phyloP scores from a whole-genome alignment of 1,140 invertebrate genomes.

The Sinonovacula constricta region DNA sequence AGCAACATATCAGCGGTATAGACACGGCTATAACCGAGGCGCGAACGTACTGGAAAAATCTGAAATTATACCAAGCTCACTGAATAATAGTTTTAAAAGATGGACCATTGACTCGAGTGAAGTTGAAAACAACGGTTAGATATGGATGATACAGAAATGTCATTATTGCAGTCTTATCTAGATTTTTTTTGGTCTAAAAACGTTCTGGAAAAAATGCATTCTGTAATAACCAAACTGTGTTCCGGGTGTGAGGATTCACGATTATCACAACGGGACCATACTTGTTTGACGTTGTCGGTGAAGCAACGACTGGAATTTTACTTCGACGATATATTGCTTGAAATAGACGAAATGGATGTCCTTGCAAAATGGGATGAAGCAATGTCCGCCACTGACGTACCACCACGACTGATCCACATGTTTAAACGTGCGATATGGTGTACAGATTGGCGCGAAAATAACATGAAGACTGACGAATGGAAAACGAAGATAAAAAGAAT shows the following conservation, averaged over 20 bases:
- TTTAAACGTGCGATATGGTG: constrained; percentile 20
- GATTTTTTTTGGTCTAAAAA: not conserved
- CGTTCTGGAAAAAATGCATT: not conserved
- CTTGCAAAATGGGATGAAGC: constrained; percentile 29
- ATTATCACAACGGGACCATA: constrained; percentile 9
- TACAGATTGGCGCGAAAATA: constrained; percentile 5
- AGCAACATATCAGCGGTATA: no score
- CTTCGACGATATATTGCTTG: constrained; percentile 11
- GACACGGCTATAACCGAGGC: no score
- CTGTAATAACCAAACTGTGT: constrained; percentile 9
- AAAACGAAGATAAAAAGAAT: constrained; percentile 1
- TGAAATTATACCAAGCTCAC: no score
- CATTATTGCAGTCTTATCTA: not conserved
- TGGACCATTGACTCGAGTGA: no score
- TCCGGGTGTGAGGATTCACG: constrained; percentile 7
- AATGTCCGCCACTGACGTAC: not conserved
- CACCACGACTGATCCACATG: not conserved
- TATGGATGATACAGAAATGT: not conserved
- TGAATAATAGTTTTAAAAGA: no score
- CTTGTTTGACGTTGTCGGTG: not conserved
- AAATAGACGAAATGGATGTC: constrained; percentile 7
- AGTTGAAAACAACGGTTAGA: no score
- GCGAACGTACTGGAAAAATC: no score
- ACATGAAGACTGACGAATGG: not conserved
- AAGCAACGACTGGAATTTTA: constrained; percentile 14